Evolutionary conservation across 2,888 invertebrate species (phyloP), one percentile per base, ranked within the genome.

Genomic region (Hemicrepidius hirtus): DNA sequence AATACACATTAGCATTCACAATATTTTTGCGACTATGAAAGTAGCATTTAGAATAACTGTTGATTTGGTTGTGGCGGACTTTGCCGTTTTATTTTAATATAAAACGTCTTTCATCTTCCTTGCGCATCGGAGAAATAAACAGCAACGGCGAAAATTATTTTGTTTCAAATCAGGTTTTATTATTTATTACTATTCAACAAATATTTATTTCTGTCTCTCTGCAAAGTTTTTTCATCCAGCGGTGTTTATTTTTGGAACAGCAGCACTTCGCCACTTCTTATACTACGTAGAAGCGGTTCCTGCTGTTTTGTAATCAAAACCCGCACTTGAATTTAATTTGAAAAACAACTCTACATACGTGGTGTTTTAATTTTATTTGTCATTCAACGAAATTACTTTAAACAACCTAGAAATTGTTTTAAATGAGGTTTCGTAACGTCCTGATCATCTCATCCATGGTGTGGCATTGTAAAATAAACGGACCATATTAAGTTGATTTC

Each of bases 41-140:
- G 57, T 57, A 37, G 57, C 57, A 57, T 32, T 37, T 37, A 37
- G 57, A 37, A 35, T 57, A 57, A 57, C 57, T 57, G 57, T 57
- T 50, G 13, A 50, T 21, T 50, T 7, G 50, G 50, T 28, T 50
- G 50, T 24, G 21, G 50, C 50, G 50, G 50, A 50, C 50, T n/a
- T 50, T 50, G 50, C 50, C 50, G 50, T 28, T 28, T 50, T 28
- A 50, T 28, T 24, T 50, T 50, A 50, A 28, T 28, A 50, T 12
- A 24, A 13, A 7, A 18, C 32, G 2, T 49, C 50, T 50, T 49
- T 18, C 21, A 18, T 44, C 44, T 44, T 9, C 18, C 9, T 44
- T 5, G 4, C 13, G 6, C 18, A 5, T 41, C 1, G 32, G 3
- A 44, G 44, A 44, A 44, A 44, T 6, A 18, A 44, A 44, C 13